Evolutionary conservation across 2,888 invertebrate species (phyloP).

Genomic region (Cerastis rubricosa): DNA sequence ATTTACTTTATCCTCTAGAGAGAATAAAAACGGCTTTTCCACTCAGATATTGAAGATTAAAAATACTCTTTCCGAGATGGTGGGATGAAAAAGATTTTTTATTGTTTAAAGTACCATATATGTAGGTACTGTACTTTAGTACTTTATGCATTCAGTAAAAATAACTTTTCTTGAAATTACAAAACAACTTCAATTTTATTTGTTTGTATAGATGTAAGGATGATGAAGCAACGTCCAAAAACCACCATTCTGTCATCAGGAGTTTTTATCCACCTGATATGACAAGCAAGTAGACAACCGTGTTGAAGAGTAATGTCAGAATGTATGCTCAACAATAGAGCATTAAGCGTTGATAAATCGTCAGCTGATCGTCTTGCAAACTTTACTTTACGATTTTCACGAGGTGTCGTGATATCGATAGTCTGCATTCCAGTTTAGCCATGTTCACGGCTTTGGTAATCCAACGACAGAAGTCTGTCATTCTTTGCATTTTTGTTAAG

Average conservation of each 20-base stretch:
- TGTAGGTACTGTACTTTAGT: too few relatives aligned
- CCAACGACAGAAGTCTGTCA: not conserved
- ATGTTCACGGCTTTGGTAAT: not conserved
- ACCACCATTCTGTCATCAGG: conserved; percentile 8
- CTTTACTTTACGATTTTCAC: conserved; percentile 25
- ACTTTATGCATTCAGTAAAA: too few relatives aligned
- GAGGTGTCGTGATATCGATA: conserved; percentile 33
- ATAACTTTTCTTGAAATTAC: too few relatives aligned
- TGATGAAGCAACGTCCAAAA: not conserved
- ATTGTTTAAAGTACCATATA: too few relatives aligned
- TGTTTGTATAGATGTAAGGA: not conserved
- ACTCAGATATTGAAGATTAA: too few relatives aligned
- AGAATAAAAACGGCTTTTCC: too few relatives aligned
- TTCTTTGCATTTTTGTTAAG: not conserved
- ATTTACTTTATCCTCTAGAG: too few relatives aligned
- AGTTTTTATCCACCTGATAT: conserved; percentile 6
- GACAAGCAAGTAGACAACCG: not conserved
- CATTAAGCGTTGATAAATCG: conserved; percentile 10
- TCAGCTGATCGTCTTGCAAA: conserved; percentile 24
- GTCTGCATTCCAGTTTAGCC: conserved; percentile 13
- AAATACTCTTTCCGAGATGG: too few relatives aligned
- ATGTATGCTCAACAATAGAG: conserved; percentile 1
- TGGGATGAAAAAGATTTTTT: too few relatives aligned
- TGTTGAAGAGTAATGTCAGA: conserved; percentile 4
- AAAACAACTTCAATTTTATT: too few relatives aligned